A percentile compares a stretch with the other conserved stretches of the same genome.
Evolutionary conservation across 2,797 vertebrate species (phyloP).

Genomic region (Tinamus major): DNA sequence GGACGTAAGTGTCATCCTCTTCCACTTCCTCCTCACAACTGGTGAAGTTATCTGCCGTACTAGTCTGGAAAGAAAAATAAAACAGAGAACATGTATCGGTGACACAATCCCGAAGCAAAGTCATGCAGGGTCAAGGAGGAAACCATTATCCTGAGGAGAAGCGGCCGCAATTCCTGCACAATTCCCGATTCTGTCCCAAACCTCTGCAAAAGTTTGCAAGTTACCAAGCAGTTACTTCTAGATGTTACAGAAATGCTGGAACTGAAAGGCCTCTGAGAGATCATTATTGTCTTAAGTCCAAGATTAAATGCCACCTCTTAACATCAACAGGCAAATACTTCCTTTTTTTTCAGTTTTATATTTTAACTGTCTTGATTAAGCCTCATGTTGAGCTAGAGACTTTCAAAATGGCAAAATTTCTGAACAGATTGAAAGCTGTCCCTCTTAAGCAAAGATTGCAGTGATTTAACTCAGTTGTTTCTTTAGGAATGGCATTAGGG

Average conservation of each 20-base stretch:
- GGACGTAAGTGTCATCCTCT: not conserved
- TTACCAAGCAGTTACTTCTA: not conserved
- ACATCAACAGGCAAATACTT: not conserved
- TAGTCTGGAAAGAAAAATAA: conserved; percentile 61
- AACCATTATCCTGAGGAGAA: not conserved
- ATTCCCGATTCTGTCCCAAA: not conserved
- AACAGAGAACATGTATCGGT: not conserved
- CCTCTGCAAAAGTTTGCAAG: not conserved
- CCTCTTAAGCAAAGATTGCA: not conserved
- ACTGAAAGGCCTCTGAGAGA: not conserved
- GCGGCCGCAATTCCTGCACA: not conserved
- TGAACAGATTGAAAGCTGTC: conserved; percentile 4
- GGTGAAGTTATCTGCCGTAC: not conserved
- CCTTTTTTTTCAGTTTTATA: not conserved
- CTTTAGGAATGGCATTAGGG: not conserved
- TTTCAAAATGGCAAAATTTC: not conserved
- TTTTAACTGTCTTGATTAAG: not conserved
- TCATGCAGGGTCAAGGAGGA: not conserved
- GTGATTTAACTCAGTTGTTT: not conserved
- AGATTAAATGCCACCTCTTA: not conserved
- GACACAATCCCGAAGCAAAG: not conserved
- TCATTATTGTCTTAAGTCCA: not conserved
- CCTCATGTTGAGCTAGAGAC: not conserved
- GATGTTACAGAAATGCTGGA: not conserved
- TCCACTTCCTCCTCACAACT: not conserved